Base-by-base conservation (phyloP, 2,888 invertebrate species). In the Malthinus seriepunctatus region DNA sequence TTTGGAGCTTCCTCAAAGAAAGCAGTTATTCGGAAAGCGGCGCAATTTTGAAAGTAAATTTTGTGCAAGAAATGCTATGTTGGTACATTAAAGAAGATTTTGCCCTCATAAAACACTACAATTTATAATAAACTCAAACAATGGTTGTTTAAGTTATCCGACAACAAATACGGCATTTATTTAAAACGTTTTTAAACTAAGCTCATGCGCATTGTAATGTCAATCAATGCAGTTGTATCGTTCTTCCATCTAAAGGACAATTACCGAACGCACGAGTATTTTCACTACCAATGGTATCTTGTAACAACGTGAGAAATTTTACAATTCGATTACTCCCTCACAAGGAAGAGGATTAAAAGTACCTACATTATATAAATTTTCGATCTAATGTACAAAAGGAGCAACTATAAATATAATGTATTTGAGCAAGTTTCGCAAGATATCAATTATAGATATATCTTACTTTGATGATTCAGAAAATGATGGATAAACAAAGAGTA, bases 151-250 rank as follows among this genome's bases (percentile, higher is more conserved):
- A 53, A 53, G 38, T 44, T 54, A 49, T 54, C 49, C 48, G 53
- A 45, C 58, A 46, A 59, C 54, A 59, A 59, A 59, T 59, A 54
- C 54, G 38, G 54, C 59, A 51, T 59, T 59, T 50, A 50, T 59
- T 59, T 59, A 59, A 59, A 50, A 47, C 50, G 45, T 59, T 50
- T 59, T 59, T 54, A 59, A 49, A 54, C 37, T 35, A 38, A 46
- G 57, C 33, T 58, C 52, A 49, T 58, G 50, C 52, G 57, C 59
- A 59, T 59, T 59, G 59, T 59, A 42, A 38, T 54, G 59, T 59
- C 59, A 59, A 54, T 59, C 59, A 59, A 38, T 44, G 23, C 32
- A 10, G 15, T 46, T 54, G 46, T 59, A 59, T 59, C 59, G 54
- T 51, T 50, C 42, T 59, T 44, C 59, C 54, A 59, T 59, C 59